A percentile compares a stretch with the other conserved stretches of the same genome.
Conservation (phyloP, 2,113 vertebrate species). For the Columba janthina region DNA sequence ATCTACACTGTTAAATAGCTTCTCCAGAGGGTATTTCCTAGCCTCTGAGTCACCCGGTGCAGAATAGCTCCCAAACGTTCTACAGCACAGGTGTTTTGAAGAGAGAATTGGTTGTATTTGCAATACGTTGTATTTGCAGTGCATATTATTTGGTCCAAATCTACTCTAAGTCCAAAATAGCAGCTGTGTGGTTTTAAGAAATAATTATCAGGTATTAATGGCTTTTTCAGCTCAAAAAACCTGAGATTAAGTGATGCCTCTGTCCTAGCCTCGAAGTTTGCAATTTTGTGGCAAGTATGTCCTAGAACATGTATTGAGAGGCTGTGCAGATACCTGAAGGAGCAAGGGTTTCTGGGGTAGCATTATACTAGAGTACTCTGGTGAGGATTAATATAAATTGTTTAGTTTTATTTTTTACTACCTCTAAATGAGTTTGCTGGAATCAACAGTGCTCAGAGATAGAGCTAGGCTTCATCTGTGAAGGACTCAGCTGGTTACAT, state of each 20-base stretch:
- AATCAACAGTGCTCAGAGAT: background rate
- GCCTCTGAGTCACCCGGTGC: background rate
- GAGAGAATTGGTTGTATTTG: background rate
- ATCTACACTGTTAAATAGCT: background rate
- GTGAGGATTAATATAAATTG: background rate
- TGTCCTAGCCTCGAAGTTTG: background rate
- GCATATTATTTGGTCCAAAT: background rate
- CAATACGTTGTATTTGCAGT: background rate
- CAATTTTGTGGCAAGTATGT: background rate
- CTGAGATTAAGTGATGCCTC: background rate
- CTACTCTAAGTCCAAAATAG: background rate
- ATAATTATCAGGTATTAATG: background rate
- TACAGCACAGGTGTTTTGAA: background rate
- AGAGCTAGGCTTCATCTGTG: background rate
- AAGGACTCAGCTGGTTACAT: background rate
- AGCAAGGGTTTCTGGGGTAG: background rate
- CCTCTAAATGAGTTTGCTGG: background rate
- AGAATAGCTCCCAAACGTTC: background rate
- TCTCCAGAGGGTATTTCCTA: background rate
- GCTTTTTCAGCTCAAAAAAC: background rate
- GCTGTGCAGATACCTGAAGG: background rate
- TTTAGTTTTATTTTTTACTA: background rate
- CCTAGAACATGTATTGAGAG: background rate
- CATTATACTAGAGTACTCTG: background rate
- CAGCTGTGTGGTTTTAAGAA: background rate